phyloP scores from a whole-genome alignment of 2,888 invertebrate species.

The Periphyllus acericola region DNA sequence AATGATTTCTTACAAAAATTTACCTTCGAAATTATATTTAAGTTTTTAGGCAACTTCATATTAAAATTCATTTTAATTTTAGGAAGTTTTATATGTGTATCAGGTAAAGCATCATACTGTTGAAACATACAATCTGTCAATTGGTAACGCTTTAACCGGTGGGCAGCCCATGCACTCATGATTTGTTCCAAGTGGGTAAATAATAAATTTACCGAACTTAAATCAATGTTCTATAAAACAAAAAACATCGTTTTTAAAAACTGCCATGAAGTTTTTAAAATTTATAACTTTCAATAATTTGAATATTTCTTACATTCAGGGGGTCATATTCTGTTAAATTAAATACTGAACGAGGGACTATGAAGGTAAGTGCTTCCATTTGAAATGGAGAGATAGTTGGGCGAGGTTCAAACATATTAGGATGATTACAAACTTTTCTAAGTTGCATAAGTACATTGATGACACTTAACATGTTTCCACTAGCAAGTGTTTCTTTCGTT shows the following conservation, averaged over 20 bases:
- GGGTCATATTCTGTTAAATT: slow-evolving; percentile 79
- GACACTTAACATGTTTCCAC: slow-evolving; percentile 93
- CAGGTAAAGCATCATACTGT: slow-evolving; percentile 73
- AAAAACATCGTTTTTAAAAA: not conserved
- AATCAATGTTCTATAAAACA: slow-evolving; percentile 73
- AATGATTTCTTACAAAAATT: not conserved
- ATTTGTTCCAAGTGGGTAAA: slow-evolving; percentile 76
- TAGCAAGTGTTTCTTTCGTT: slow-evolving; percentile 91
- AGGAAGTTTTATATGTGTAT: slow-evolving; percentile 74
- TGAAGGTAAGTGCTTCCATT: slow-evolving; percentile 79
- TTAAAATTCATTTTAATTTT: slow-evolving; percentile 75
- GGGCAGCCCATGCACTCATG: slow-evolving; percentile 84
- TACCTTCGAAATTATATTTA: slow-evolving; percentile 55
- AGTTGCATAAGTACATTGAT: slow-evolving; percentile 97
- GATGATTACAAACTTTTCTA: slow-evolving; percentile 97
- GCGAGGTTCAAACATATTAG: slow-evolving; percentile 96
- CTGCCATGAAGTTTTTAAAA: not conserved
- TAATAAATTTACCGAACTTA: slow-evolving; percentile 74
- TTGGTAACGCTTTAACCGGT: slow-evolving; percentile 80
- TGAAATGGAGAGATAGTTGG: slow-evolving; percentile 95
- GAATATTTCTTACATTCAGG: slow-evolving; percentile 72
- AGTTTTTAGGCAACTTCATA: slow-evolving; percentile 67
- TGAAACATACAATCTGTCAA: slow-evolving; percentile 78
- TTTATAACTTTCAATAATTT: no score
- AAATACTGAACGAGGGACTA: slow-evolving; percentile 79